Percentiles rank a stretch among this genome's conserved stretches.
These are phyloP conservation scores for Andrena trimmerana DNA, from an alignment of 2,888 invertebrate genomes.

Conservation along the genomic window DNA sequence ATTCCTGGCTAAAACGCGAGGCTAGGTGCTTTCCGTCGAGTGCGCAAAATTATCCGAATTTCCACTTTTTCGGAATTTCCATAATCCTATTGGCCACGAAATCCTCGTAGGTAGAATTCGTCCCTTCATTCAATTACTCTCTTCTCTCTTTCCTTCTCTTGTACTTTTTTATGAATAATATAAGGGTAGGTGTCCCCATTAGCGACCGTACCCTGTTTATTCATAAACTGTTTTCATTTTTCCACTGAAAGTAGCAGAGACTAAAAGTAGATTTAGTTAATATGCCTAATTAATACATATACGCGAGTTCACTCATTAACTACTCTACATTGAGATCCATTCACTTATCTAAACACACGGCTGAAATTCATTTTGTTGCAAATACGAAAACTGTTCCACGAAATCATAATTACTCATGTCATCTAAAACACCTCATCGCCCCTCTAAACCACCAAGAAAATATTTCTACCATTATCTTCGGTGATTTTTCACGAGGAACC, in stretches of 20 bases:
- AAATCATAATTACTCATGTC: too few relatives aligned
- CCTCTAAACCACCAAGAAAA: too few relatives aligned
- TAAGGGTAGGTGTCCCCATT: background rate
- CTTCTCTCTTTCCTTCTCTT: background rate
- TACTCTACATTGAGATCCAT: too few relatives aligned
- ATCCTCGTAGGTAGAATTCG: slow-evolving; percentile 8
- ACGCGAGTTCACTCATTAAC: background rate
- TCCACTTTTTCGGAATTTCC: slow-evolving; percentile 22
- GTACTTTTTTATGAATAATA: background rate
- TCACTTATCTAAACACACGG: too few relatives aligned
- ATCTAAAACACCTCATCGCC: too few relatives aligned
- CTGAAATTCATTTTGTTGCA: too few relatives aligned
- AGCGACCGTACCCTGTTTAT: background rate
- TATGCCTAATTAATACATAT: background rate
- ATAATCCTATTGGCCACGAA: slow-evolving; percentile 13
- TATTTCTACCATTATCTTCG: too few relatives aligned
- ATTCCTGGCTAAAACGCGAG: slow-evolving; percentile 3
- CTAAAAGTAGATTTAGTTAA: background rate
- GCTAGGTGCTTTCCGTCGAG: background rate
- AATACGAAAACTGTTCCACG: too few relatives aligned
- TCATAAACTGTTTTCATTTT: background rate
- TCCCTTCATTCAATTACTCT: background rate
- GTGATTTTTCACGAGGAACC: too few relatives aligned
- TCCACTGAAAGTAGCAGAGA: background rate
- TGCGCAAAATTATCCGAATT: background rate